These are phyloP conservation scores for Noctilio leporinus DNA, from an alignment of 2,113 vertebrate genomes.

Conservation along the genomic window DNA sequence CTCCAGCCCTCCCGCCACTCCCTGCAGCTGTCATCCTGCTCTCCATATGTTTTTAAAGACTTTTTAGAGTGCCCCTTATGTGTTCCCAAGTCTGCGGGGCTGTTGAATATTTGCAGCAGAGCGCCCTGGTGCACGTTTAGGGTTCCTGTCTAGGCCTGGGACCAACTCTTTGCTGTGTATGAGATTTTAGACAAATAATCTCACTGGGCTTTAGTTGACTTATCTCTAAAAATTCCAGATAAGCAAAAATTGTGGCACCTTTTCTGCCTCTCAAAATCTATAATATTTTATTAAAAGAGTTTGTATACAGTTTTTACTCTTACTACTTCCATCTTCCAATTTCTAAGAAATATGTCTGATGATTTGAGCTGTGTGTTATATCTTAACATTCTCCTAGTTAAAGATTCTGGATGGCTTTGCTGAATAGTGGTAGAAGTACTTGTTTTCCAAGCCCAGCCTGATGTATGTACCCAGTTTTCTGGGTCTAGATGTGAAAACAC, in stretches of 20 bases:
- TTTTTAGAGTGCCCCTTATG: background rate
- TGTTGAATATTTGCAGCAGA: background rate
- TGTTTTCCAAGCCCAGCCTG: background rate
- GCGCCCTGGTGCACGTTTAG: background rate
- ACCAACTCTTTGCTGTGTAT: accelerated
- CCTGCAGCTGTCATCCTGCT: too few relatives aligned
- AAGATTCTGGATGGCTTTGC: background rate
- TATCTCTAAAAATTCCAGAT: background rate
- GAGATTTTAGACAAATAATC: background rate
- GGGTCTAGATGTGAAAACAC: background rate
- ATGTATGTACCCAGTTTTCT: background rate
- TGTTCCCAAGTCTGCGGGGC: background rate
- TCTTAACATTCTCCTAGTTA: background rate
- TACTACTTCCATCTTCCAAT: background rate
- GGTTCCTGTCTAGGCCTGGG: background rate
- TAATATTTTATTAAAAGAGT: background rate
- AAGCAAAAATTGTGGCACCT: background rate
- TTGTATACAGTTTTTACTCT: background rate
- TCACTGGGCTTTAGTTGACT: background rate
- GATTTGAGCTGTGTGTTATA: background rate
- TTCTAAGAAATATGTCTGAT: background rate
- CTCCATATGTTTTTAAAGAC: background rate
- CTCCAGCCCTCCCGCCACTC: too few relatives aligned
- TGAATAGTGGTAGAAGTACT: background rate
- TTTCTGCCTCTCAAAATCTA: background rate